Conservation (phyloP, 2,888 invertebrate species). For the Tachina fera region DNA sequence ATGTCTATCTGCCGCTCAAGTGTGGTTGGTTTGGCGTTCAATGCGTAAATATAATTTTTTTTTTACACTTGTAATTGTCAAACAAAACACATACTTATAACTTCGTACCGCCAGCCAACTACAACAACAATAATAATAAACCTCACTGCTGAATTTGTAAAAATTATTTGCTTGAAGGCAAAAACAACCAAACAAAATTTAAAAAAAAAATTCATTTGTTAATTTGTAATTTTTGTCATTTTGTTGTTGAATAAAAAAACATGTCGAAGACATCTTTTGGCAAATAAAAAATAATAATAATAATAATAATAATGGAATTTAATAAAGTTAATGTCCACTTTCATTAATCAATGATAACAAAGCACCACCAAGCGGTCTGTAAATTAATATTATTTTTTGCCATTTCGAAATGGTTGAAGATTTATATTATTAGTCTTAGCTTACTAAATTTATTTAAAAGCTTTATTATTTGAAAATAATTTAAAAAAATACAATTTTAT, state of each 20-base stretch:
- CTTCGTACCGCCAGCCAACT: background rate
- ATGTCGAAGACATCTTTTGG: slow-evolving; percentile 22
- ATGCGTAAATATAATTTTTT: slow-evolving; percentile 9
- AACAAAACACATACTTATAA: slow-evolving; percentile 38
- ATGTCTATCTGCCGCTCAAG: background rate
- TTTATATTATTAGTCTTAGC: background rate
- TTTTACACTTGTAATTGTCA: slow-evolving; percentile 37
- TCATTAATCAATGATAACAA: slow-evolving; percentile 6
- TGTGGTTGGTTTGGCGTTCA: slow-evolving; percentile 22
- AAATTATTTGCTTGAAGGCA: slow-evolving; percentile 41
- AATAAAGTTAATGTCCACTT: slow-evolving; percentile 32
- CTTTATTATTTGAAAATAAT: too few relatives aligned
- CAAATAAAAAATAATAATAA: background rate
- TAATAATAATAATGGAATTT: background rate
- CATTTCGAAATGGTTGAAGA: background rate
- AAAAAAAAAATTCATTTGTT: slow-evolving; percentile 25
- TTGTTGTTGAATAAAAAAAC: slow-evolving; percentile 18
- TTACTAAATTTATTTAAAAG: too few relatives aligned
- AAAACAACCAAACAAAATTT: background rate
- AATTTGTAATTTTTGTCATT: slow-evolving; percentile 5
- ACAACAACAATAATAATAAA: slow-evolving; percentile 9
- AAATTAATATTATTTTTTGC: background rate
- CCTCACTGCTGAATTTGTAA: slow-evolving; percentile 33
- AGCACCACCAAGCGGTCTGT: background rate
- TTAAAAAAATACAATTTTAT: too few relatives aligned